Conservation (phyloP, 2,888 invertebrate species). For the Nephrocerus scutellatus region DNA sequence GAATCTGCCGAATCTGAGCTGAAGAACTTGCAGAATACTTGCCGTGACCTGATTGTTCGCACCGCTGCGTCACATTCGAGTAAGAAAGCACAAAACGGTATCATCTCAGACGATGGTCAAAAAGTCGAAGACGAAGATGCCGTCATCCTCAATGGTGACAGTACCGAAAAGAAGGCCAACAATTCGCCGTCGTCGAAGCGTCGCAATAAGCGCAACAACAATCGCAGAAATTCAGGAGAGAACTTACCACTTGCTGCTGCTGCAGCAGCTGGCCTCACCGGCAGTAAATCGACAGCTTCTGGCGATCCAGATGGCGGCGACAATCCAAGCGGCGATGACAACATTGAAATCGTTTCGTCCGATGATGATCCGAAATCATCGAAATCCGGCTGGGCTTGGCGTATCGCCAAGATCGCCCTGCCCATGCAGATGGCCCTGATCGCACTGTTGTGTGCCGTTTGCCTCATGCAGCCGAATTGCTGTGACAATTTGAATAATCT, state of each 20-base stretch:
- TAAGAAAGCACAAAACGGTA: conserved; percentile 26
- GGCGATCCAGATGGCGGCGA: conserved; percentile 17
- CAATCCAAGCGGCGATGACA: conserved; percentile 25
- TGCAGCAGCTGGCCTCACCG: conserved; percentile 16
- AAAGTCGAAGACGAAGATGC: neutral
- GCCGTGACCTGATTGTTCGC: conserved; percentile 53
- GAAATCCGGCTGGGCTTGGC: conserved; percentile 54
- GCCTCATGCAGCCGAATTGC: conserved; percentile 65
- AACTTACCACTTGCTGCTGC: conserved; percentile 2
- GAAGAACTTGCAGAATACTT: conserved; percentile 59
- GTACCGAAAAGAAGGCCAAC: conserved; percentile 16
- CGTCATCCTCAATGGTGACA: conserved; percentile 21
- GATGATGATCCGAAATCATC: conserved; percentile 27
- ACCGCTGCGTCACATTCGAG: conserved; percentile 46
- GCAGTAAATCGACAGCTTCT: conserved; percentile 9
- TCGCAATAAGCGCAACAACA: conserved; percentile 20
- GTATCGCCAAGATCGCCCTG: conserved; percentile 60
- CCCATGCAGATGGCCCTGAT: conserved; percentile 66
- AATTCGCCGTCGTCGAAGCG: conserved; percentile 15
- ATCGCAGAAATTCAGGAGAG: neutral
- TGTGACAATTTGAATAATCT: conserved; percentile 69
- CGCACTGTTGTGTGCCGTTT: conserved; percentile 62
- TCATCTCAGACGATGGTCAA: neutral
- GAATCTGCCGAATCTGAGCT: conserved; percentile 63
- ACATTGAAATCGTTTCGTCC: conserved; percentile 27